Evolutionary conservation across 2,113 vertebrate species (phyloP), one percentile per base, ranked within the genome.

Genomic region (Coreoperca whiteheadi): DNA sequence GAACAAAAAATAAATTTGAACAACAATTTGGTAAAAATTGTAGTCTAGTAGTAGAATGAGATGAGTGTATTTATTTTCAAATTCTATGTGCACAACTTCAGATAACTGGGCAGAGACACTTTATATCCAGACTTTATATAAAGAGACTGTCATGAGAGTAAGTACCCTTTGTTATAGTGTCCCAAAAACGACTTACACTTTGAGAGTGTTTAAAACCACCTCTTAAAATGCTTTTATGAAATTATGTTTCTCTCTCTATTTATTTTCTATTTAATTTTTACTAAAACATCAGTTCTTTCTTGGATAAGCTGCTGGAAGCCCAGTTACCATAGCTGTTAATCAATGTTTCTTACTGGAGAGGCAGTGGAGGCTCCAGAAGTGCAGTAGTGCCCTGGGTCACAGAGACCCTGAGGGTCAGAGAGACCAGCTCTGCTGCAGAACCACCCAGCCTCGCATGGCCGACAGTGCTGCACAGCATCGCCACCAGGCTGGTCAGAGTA

Each of bases 381-480:
- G 79, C 96, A 97, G 88, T 94, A 97, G 89, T 95, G 94, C 1
- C 96, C 96, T 4, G 92, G 81, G 34, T 94, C 90, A 87, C 96
- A 97, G 72, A 88, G 85, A 50, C 96, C 97, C 85, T 97, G 94
- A 9, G 97, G 97, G 23, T 72, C 46, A 0, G 93, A 64, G 53
- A 98, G 94, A 28, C 96, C 97, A 10, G 93, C 16, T 77, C 59
- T 81, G 57, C 95, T 91, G 89, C 97, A 99, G 93, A 95, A 97
- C 81, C 86, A 93, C 12, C 97, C 97, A 0, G 95, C 94, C 20
- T 90, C 92, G 84, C 97, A 99, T 2, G 84, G 93, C 20, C 94
- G 82, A 90, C 97, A 98, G 18, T 95, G 94, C 0, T 92, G 88
- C 34, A 94, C 48, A 7, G 69, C 79, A 51, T 88, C 81, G 7